phyloP scores from a whole-genome alignment of 2,888 invertebrate species.

The Dioctria rufipes region DNA sequence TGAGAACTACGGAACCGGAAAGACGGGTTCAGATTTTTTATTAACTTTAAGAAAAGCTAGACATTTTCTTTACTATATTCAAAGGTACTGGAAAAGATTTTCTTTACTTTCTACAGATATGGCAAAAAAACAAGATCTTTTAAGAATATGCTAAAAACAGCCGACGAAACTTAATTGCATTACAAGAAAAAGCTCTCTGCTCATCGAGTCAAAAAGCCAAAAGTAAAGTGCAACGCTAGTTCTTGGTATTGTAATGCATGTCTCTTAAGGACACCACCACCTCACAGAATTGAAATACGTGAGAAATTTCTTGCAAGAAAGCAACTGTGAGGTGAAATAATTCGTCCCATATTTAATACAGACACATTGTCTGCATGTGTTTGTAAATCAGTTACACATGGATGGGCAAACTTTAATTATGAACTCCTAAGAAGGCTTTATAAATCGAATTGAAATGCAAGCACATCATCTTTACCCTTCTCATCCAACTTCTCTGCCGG shows the following conservation, averaged over 20 bases:
- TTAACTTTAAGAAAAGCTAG: too few species aligned
- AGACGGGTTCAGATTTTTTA: too few species aligned
- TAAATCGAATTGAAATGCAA: constrained; percentile 13
- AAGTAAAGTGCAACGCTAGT: background rate
- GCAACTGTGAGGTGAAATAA: background rate
- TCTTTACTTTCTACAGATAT: too few species aligned
- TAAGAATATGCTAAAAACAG: too few species aligned
- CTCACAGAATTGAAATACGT: constrained; percentile 9
- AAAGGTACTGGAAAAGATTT: too few species aligned
- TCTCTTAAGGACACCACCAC: background rate
- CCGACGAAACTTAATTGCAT: constrained; percentile 13
- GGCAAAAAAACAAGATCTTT: too few species aligned
- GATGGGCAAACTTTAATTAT: constrained; percentile 25
- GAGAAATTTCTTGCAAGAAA: background rate
- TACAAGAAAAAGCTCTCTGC: constrained; percentile 38
- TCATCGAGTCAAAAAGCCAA: constrained; percentile 16
- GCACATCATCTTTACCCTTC: too few species aligned
- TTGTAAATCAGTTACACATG: constrained; percentile 7
- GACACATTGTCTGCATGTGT: background rate
- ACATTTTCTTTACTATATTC: too few species aligned
- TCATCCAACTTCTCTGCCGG: too few species aligned
- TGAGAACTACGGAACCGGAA: too few species aligned
- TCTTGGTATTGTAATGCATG: background rate
- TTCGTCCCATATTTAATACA: background rate
- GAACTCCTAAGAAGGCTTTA: constrained; percentile 19